These are phyloP conservation scores for Bujurquina vittata DNA, from an alignment of 2,113 vertebrate species.

Conservation along the genomic window DNA sequence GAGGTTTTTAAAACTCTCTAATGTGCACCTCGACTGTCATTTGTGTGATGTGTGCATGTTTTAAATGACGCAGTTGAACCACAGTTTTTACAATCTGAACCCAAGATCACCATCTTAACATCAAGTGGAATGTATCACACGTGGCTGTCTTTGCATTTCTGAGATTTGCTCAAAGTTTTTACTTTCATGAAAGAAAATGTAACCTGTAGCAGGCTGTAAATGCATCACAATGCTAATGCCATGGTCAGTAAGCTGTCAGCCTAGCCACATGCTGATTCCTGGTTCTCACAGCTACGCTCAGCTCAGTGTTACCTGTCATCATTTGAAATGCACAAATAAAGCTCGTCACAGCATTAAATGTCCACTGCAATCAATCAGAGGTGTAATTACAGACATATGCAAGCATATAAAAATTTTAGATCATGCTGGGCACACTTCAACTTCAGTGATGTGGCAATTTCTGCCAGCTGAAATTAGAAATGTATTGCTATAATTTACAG, in stretches of 20 bases:
- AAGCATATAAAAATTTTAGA: too few relatives aligned
- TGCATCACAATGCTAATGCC: accelerated
- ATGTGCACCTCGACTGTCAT: not conserved
- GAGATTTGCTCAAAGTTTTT: not conserved
- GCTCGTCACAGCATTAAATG: too few relatives aligned
- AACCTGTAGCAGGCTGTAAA: not conserved
- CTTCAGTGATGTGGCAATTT: too few relatives aligned
- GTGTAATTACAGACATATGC: too few relatives aligned
- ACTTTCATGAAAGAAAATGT: not conserved
- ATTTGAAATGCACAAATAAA: too few relatives aligned
- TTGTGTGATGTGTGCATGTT: not conserved
- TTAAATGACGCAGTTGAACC: too few relatives aligned
- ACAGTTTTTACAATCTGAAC: not conserved
- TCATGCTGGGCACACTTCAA: too few relatives aligned
- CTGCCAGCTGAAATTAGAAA: too few relatives aligned
- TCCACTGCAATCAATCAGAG: too few relatives aligned
- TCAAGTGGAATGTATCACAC: not conserved
- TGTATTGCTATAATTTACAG: too few relatives aligned
- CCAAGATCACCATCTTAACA: not conserved
- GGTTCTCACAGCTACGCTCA: not conserved
- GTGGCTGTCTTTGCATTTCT: not conserved
- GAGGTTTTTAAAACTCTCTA: not conserved
- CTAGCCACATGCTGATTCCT: accelerated
- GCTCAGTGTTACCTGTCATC: too few relatives aligned
- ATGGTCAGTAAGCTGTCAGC: not conserved